Conservation (phyloP, 2,888 invertebrate genomes). For the Orthosia incerta region DNA sequence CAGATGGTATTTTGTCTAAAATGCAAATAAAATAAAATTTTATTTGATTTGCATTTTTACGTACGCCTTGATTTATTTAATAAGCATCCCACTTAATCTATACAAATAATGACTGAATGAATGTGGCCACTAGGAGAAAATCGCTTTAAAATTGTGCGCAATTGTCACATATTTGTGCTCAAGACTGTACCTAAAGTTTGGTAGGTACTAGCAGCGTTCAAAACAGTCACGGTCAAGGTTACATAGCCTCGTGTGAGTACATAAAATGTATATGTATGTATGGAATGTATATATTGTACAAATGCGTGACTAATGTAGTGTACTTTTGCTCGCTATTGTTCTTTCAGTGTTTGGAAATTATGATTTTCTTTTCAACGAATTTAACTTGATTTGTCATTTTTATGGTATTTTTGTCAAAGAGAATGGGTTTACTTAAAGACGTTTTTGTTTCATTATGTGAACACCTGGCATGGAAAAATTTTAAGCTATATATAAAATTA, state of each 20-base stretch:
- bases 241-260: slow-evolving; percentile 3
- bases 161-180: not conserved
- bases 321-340: slow-evolving; percentile 44
- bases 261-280: not conserved
- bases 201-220: not conserved
- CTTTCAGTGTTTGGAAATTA: slow-evolving; percentile 23
- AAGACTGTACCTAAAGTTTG: not conserved
- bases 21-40: too few relatives aligned
- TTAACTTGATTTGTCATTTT: not conserved
- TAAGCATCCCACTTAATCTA: too few relatives aligned
- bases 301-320: slow-evolving; percentile 39
- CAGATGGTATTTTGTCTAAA: too few relatives aligned
- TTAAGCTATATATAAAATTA: not conserved
- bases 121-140: too few relatives aligned
- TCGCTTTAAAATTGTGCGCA: too few relatives aligned
- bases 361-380: slow-evolving; percentile 30
- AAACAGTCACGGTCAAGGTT: slow-evolving; percentile 51
- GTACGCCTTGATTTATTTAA: too few relatives aligned
- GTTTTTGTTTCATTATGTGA: not conserved
- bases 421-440: not conserved
- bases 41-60: too few relatives aligned
- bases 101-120: too few relatives aligned
- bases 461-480: slow-evolving; percentile 19
- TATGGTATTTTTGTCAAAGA: slow-evolving; percentile 10
- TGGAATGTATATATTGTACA: slow-evolving; percentile 16